A percentile compares a stretch with the other conserved stretches of the same genome.
These are phyloP conservation scores for Campaea margaritaria DNA, from an alignment of 2,888 invertebrate genomes.

Conservation along the genomic window DNA sequence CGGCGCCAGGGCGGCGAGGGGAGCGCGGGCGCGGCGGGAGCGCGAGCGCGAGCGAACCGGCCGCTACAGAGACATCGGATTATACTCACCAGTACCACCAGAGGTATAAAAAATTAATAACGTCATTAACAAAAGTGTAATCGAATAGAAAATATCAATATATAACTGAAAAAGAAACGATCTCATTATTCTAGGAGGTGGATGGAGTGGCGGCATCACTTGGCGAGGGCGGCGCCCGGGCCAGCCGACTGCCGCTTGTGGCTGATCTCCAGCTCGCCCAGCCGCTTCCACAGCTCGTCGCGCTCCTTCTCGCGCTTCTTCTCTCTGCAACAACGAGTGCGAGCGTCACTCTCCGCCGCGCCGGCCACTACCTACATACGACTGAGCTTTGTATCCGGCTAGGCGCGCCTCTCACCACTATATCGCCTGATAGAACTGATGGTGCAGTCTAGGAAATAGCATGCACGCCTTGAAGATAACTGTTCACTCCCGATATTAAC, in stretches of 20 bases:
- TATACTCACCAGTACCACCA: conserved; percentile 64
- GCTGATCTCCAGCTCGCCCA: conserved; percentile 95
- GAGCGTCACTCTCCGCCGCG: background rate
- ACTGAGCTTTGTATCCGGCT: too few relatives aligned
- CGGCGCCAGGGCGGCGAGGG: conserved; percentile 43
- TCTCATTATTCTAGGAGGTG: conserved; percentile 71
- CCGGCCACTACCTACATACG: too few relatives aligned
- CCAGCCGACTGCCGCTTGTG: conserved; percentile 79
- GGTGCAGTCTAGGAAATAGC: too few relatives aligned
- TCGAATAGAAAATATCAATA: conserved; percentile 82
- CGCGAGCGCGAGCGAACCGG: conserved; percentile 57
- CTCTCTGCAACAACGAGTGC: conserved; percentile 84
- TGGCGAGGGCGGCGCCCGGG: conserved; percentile 67
- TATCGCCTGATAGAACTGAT: too few relatives aligned
- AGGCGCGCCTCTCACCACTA: too few relatives aligned
- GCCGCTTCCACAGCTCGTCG: conserved; percentile 98
- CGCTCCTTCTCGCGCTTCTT: conserved; percentile 98
- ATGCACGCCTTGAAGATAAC: too few relatives aligned
- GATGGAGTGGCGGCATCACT: conserved; percentile 77
- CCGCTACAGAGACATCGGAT: conserved; percentile 48
- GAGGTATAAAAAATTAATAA: conserved; percentile 80
- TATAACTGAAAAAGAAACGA: conserved; percentile 78
- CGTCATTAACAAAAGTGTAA: conserved; percentile 82
- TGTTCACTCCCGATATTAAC: too few relatives aligned
- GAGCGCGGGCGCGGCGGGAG: conserved; percentile 56